A percentile compares a stretch with the other conserved stretches of the same genome.
Evolutionary conservation across 2,888 invertebrate species (phyloP).

Genomic region (Mimachlamys varia): DNA sequence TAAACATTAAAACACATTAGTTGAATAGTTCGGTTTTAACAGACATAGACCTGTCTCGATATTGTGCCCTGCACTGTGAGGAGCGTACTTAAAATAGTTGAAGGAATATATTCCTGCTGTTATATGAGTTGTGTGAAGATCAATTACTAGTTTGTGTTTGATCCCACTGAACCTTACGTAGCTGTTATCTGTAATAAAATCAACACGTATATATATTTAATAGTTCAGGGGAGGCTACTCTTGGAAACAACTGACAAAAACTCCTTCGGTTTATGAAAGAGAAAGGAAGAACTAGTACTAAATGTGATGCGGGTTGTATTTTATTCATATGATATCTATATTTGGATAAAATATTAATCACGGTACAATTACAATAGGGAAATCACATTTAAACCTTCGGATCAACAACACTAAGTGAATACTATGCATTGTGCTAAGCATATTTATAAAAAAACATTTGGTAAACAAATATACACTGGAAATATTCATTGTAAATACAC

Average conservation of each 20-base stretch:
- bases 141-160: neutral
- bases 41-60: neutral
- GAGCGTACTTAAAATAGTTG: neutral
- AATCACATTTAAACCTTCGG: too few species aligned
- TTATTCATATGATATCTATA: too few species aligned
- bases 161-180: neutral
- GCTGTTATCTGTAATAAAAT: neutral
- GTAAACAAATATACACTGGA: too few species aligned
- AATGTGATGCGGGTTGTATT: too few species aligned
- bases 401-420: too few species aligned
- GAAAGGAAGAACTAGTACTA: too few species aligned
- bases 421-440: too few species aligned
- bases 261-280: neutral
- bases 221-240: neutral
- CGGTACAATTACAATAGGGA: too few species aligned
- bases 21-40: neutral
- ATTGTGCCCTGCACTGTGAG: neutral
- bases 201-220: too few species aligned
- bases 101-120: neutral
- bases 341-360: too few species aligned
- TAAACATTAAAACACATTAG: neutral
- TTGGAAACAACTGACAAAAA: neutral
- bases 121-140: neutral
- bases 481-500: too few species aligned
- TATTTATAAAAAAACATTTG: too few species aligned